phyloP scores from a whole-genome alignment of 2,113 vertebrate species.

The Limanda limanda region DNA sequence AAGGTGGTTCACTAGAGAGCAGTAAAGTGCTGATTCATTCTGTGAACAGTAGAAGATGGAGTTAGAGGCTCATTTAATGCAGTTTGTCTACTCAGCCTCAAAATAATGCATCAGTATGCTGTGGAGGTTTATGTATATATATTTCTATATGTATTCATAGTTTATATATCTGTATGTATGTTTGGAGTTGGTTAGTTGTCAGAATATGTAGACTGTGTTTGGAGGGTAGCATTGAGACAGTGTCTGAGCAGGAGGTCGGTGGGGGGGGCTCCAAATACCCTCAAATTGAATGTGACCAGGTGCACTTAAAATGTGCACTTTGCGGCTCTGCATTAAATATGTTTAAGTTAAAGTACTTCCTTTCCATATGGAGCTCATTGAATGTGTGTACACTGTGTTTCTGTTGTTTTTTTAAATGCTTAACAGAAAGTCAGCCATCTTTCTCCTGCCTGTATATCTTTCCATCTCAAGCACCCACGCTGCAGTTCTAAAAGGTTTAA shows the following conservation, averaged over 20 bases:
- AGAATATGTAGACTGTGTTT: not conserved
- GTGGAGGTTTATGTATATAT: too few species aligned
- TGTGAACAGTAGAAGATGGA: not conserved
- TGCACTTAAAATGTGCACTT: not conserved
- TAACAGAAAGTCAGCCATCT: constrained; percentile 5
- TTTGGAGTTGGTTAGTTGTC: not conserved
- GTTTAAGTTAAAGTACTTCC: not conserved
- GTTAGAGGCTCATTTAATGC: too few species aligned
- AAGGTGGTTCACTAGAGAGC: not conserved
- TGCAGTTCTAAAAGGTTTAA: constrained; percentile 38
- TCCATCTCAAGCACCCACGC: constrained; percentile 25
- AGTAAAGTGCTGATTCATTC: not conserved
- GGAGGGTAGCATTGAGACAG: not conserved
- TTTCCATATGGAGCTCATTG: not conserved
- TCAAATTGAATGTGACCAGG: constrained; percentile 22
- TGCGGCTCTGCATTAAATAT: not conserved
- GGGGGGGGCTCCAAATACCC: not conserved
- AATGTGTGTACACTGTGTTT: not conserved
- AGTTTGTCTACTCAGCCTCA: too few species aligned
- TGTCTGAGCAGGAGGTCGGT: not conserved
- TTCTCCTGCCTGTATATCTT: constrained; percentile 12
- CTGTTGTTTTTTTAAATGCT: constrained; percentile 11
- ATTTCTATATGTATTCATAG: too few species aligned
- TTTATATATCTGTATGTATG: too few species aligned
- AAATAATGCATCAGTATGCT: too few species aligned